Evolutionary conservation across 2,113 vertebrate species (phyloP).

Genomic region (western clawed frog (Xenopus tropicalis)): DNA sequence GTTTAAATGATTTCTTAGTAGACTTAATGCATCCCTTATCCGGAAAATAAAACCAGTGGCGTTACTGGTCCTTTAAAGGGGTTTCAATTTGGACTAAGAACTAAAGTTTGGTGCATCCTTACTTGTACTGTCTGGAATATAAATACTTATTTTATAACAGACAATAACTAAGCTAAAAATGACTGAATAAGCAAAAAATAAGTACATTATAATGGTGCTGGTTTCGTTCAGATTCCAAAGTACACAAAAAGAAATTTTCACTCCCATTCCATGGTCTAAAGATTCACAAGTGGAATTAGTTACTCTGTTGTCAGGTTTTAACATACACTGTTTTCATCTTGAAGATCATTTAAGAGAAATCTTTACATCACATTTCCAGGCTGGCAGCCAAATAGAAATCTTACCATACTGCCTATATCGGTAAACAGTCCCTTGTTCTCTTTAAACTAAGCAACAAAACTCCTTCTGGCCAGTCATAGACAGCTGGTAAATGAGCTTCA

Average conservation of each 20-base stretch:
- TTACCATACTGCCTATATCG: constrained; percentile 21
- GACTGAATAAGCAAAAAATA: neutral
- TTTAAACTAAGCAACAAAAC: constrained; percentile 29
- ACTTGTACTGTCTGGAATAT: no score
- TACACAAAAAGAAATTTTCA: neutral
- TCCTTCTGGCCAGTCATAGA: constrained; percentile 30
- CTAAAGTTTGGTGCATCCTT: no score
- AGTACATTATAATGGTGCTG: neutral
- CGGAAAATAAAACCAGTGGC: no score
- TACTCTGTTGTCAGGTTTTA: neutral
- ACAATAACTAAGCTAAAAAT: no score
- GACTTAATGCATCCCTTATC: no score
- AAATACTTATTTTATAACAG: no score
- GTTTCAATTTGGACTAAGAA: no score
- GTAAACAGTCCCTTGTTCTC: constrained; percentile 35
- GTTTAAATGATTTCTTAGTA: no score
- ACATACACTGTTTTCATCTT: constrained; percentile 26
- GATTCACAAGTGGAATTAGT: constrained; percentile 17
- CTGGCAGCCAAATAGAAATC: constrained; percentile 3
- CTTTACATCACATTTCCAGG: constrained; percentile 38
- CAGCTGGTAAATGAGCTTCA: constrained; percentile 44
- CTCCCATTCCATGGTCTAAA: neutral
- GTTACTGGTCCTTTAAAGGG: no score
- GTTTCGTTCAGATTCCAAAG: neutral
- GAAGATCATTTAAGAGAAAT: constrained; percentile 20